These are phyloP conservation scores for Stegostoma tigrinum DNA, from an alignment of 2,113 vertebrate species.

Conservation along the genomic window DNA sequence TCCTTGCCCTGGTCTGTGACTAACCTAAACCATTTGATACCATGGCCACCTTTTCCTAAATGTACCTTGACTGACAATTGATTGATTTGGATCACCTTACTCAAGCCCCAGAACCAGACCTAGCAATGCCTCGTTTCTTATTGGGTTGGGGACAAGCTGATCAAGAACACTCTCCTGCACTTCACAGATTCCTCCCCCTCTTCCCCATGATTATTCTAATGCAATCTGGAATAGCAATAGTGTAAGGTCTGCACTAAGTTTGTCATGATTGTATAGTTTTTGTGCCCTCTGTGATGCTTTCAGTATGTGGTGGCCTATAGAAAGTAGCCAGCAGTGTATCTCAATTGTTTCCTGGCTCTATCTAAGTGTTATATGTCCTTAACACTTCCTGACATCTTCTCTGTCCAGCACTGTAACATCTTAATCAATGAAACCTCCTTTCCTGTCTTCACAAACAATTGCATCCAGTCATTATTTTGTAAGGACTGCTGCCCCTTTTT, in stretches of 20 bases:
- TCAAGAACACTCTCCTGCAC: background rate
- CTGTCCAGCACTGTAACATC: background rate
- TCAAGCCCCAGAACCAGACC: background rate
- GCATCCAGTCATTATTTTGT: background rate
- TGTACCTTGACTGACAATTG: background rate
- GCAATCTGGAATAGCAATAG: background rate
- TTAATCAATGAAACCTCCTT: too few species aligned
- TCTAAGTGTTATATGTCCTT: background rate
- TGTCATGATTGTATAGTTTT: background rate
- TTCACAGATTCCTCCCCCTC: too few species aligned
- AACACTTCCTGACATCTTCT: background rate
- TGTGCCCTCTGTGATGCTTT: background rate
- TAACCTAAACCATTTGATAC: background rate
- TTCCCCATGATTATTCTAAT: background rate
- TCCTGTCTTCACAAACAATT: background rate
- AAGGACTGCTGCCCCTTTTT: background rate
- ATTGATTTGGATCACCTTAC: background rate
- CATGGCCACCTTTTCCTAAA: background rate
- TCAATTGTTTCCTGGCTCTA: background rate
- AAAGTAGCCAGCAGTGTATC: background rate
- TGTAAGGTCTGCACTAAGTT: background rate
- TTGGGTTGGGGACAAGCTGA: background rate
- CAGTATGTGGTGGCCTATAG: background rate
- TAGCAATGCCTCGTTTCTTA: background rate
- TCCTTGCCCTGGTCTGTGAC: background rate